phyloP scores from a whole-genome alignment of 2,113 vertebrate species.

The Aphyosemion australe region DNA sequence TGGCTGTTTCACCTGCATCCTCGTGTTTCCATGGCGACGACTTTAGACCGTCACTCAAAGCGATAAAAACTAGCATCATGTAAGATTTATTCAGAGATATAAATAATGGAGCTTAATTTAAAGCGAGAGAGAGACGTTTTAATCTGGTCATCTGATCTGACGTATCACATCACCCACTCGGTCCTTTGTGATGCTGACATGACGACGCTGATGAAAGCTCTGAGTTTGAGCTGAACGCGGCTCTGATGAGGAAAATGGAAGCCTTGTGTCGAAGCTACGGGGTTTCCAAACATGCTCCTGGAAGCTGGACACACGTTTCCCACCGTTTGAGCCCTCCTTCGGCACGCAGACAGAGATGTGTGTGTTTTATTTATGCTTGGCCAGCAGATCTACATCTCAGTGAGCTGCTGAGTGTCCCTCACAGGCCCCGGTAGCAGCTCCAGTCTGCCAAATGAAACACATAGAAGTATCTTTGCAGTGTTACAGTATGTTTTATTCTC shows the following conservation, averaged over 20 bases:
- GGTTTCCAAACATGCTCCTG: conserved; percentile 15
- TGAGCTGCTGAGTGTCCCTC: conserved; percentile 50
- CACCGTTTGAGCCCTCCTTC: conserved; percentile 57
- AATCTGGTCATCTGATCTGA: too few relatives aligned
- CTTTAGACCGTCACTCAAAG: too few relatives aligned
- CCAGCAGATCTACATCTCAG: conserved; percentile 55
- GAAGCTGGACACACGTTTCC: conserved; percentile 53
- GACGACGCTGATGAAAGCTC: too few relatives aligned
- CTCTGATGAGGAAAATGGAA: conserved; percentile 51
- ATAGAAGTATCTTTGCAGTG: conserved; percentile 60
- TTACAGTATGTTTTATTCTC: conserved; percentile 68
- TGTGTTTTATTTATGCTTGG: conserved; percentile 53
- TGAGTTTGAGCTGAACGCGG: too few relatives aligned
- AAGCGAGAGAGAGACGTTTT: too few relatives aligned
- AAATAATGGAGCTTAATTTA: too few relatives aligned
- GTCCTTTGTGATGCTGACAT: too few relatives aligned
- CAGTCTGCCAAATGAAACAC: conserved; percentile 60
- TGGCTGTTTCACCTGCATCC: too few relatives aligned
- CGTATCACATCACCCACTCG: too few relatives aligned
- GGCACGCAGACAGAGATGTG: conserved; percentile 29
- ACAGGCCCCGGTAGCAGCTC: conserved; percentile 55
- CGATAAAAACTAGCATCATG: too few relatives aligned
- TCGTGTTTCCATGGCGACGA: too few relatives aligned
- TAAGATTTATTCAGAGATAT: too few relatives aligned
- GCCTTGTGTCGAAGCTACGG: conserved; percentile 48